Evolutionary conservation across 2,797 vertebrate species (phyloP).

Genomic region (Phoeniculus purpureus): DNA sequence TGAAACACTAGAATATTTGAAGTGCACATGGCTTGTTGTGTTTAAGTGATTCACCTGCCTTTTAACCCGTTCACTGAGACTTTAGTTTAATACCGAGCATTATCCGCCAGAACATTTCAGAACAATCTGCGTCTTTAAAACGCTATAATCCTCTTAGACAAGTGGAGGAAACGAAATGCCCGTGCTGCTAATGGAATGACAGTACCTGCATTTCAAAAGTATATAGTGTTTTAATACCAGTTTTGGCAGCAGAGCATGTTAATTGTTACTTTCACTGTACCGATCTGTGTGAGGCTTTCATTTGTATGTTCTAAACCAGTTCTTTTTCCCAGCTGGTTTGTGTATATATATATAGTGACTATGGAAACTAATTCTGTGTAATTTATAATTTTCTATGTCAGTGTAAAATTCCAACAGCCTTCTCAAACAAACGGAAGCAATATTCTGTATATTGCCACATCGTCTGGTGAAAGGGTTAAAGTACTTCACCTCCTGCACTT

Average conservation of each 20-base stretch:
- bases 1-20: slow-evolving; percentile 77
- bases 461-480: slow-evolving; percentile 79
- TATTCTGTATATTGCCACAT: slow-evolving; percentile 78
- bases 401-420: slow-evolving; percentile 79
- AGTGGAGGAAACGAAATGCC: slow-evolving; percentile 63
- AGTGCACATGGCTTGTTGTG: slow-evolving; percentile 81
- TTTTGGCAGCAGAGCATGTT: slow-evolving; percentile 76
- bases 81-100: slow-evolving; percentile 68
- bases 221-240: slow-evolving; percentile 65
- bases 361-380: slow-evolving; percentile 86
- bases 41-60: slow-evolving; percentile 77
- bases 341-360: slow-evolving; percentile 84
- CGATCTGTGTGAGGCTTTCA: slow-evolving; percentile 79
- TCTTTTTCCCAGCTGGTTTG: slow-evolving; percentile 79
- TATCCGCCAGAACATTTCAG: slow-evolving; percentile 65
- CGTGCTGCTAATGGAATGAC: slow-evolving; percentile 64
- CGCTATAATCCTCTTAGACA: slow-evolving; percentile 58
- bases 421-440: slow-evolving; percentile 82
- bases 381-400: slow-evolving; percentile 88
- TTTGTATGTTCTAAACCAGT: slow-evolving; percentile 79
- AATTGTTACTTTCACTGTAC: slow-evolving; percentile 76
- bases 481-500: slow-evolving; percentile 79
- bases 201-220: slow-evolving; percentile 65
- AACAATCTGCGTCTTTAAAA: slow-evolving; percentile 67
- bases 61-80: slow-evolving; percentile 78